phyloP scores from a whole-genome alignment of 2,797 vertebrate genomes.

The Yasuhikotakia modesta region DNA sequence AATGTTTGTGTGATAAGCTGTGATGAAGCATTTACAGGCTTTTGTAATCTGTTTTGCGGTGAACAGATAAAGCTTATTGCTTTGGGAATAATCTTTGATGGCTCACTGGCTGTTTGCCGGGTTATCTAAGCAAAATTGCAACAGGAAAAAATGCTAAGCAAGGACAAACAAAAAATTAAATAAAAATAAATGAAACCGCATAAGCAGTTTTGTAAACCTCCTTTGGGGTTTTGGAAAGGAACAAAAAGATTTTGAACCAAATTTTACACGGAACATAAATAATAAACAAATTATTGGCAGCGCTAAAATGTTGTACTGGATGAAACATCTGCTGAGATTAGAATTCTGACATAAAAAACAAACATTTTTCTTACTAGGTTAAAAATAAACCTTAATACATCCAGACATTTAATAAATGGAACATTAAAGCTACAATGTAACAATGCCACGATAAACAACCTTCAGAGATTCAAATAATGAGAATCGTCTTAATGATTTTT shows the following conservation, averaged over 20 bases:
- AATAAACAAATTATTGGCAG: conserved; percentile 18
- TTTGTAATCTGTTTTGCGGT: conserved; percentile 74
- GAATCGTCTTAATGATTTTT: neutral
- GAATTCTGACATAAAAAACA: conserved; percentile 4
- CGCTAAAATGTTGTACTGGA: neutral
- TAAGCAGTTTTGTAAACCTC: conserved; percentile 45
- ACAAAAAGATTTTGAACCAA: neutral
- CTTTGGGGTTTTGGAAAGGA: conserved; percentile 17
- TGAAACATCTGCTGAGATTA: neutral
- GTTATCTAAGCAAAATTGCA: conserved; percentile 53
- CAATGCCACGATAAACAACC: neutral
- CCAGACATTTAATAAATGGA: no score
- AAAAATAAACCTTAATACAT: no score
- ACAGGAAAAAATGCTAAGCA: conserved; percentile 38
- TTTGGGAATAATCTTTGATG: conserved; percentile 68
- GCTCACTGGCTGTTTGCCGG: conserved; percentile 60
- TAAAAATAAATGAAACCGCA: conserved; percentile 21
- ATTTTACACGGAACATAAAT: conserved; percentile 20
- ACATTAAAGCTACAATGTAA: neutral
- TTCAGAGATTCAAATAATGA: neutral
- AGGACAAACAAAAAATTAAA: conserved; percentile 41
- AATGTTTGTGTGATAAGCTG: conserved; percentile 71
- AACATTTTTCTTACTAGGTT: neutral
- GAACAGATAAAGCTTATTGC: conserved; percentile 73
- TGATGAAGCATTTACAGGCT: conserved; percentile 66